Percentiles rank a stretch among this genome's conserved stretches.
Conservation (phyloP, 2,113 vertebrate species). For the Melierax canorus region DNA sequence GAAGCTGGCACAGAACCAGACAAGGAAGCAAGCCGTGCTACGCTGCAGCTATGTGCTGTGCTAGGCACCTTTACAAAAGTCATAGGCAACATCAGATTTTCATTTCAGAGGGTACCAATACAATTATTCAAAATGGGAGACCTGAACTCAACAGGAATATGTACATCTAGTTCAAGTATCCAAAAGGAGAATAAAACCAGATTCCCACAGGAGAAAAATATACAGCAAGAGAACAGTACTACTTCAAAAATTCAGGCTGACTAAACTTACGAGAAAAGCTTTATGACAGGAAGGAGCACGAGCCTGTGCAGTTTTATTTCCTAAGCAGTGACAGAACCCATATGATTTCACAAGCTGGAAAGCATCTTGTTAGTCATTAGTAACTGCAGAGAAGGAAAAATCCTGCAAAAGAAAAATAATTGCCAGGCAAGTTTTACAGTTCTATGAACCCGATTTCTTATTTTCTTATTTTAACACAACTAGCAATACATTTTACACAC, state of each 20-base stretch:
- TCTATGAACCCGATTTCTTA: neutral
- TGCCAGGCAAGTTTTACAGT: neutral
- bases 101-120: neutral
- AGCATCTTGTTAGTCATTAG: neutral
- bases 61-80: neutral
- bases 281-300: neutral
- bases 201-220: neutral
- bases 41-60: neutral
- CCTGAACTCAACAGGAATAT: accelerated
- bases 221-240: accelerated
- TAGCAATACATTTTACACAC: neutral
- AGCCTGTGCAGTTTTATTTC: neutral
- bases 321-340: neutral
- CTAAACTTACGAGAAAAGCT: neutral
- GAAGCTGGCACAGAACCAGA: neutral
- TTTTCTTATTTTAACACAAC: neutral
- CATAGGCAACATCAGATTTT: neutral
- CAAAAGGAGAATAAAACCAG: neutral
- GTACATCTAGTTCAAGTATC: accelerated
- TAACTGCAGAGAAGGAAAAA: neutral
- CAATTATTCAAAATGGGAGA: accelerated
- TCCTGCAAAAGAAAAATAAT: neutral
- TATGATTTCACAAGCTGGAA: neutral
- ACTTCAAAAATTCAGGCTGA: accelerated
- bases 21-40: neutral